These are phyloP conservation scores for Nymphicus hollandicus DNA, from an alignment of 2,113 vertebrate genomes.

Conservation along the genomic window DNA sequence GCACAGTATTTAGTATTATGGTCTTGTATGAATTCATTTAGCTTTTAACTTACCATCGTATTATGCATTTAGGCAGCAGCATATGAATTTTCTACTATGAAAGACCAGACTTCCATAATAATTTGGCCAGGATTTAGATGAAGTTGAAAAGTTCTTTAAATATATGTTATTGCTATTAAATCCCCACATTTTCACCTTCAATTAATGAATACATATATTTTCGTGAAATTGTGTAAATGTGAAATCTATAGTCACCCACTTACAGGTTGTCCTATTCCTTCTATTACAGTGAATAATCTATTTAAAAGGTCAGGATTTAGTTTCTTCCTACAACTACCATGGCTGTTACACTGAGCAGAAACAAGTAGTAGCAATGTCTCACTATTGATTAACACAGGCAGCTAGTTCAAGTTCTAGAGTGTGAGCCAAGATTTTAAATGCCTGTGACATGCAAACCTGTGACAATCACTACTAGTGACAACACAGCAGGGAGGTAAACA, in stretches of 20 bases:
- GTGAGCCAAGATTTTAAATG: background rate
- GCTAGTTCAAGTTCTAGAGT: background rate
- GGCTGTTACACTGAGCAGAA: background rate
- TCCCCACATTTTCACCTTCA: background rate
- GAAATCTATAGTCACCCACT: background rate
- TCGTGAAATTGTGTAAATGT: background rate
- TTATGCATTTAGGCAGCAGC: background rate
- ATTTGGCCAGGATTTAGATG: slow-evolving; percentile 16
- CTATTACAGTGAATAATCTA: background rate
- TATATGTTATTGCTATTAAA: slow-evolving; percentile 13
- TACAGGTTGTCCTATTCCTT: background rate
- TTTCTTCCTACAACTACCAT: background rate
- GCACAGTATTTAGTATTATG: background rate
- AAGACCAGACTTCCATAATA: background rate
- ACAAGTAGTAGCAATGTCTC: background rate
- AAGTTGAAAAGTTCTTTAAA: background rate
- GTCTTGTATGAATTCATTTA: background rate
- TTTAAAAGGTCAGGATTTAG: background rate
- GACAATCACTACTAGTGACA: background rate
- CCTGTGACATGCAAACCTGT: background rate
- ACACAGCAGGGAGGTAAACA: background rate
- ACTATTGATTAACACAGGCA: background rate
- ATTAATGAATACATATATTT: slow-evolving; percentile 23
- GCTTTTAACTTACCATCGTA: background rate
- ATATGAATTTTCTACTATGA: background rate